Evolutionary conservation across 2,797 vertebrate species (phyloP).

Genomic region (Siniperca undulata): DNA sequence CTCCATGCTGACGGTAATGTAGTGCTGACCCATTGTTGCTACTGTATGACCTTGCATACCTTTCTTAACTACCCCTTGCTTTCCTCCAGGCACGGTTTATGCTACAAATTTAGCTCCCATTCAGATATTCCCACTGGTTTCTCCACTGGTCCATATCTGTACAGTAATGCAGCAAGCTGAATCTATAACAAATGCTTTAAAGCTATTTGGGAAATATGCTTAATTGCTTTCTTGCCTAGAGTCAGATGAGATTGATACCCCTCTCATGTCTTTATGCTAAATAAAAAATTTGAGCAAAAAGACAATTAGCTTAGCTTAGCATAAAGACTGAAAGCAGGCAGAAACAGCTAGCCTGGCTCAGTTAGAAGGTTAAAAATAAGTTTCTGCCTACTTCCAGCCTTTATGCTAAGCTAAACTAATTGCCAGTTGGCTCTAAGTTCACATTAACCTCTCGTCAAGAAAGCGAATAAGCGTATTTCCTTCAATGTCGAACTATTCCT

Average conservation of each 20-base stretch:
- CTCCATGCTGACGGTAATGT: constrained; percentile 97
- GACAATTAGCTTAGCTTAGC: background rate
- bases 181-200: background rate
- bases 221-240: background rate
- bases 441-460: background rate
- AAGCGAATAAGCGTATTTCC: background rate
- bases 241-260: background rate
- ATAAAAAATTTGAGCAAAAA: background rate
- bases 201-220: background rate
- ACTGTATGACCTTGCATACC: constrained; percentile 58
- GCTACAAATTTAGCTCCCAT: constrained; percentile 74
- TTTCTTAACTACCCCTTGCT: constrained; percentile 39
- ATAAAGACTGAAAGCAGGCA: background rate
- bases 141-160: constrained; percentile 88
- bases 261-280: background rate
- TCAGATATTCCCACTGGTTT: constrained; percentile 73
- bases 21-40: constrained; percentile 85
- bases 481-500: background rate
- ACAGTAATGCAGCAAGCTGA: background rate
- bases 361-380: background rate
- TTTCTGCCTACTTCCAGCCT: background rate
- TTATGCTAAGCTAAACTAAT: background rate
- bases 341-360: background rate
- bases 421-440: background rate
- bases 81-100: constrained; percentile 84